Base-by-base conservation (phyloP, 2,888 invertebrate genomes). In the Vannuccia rotundouncinata region DNA sequence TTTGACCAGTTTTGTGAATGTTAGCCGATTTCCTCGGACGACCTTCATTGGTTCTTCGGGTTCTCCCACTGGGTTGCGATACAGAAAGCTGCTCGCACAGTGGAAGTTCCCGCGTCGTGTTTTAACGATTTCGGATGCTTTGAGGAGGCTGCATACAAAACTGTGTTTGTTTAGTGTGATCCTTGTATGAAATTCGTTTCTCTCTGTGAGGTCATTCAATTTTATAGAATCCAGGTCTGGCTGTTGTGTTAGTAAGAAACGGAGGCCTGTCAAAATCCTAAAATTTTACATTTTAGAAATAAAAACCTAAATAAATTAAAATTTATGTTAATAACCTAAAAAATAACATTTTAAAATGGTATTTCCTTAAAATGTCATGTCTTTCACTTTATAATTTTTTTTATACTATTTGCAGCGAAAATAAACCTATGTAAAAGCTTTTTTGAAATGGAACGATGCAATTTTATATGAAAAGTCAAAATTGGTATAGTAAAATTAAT, bases 1-100 rank as follows among this genome's bases (percentile, higher is more conserved):
- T 66, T 66, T 66, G 66, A 66, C 66, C 66, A 22, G 66, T 66
- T 66, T 66, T 66, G 66, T 66, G 66, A 66, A 66, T 66, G 66
- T 66, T 27, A 66, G 66, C 25, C 66, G 66, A 66, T 66, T 66
- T n/a, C 66, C 66, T 66, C 25, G 22, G 22, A 17, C 66, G 25
- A 66, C 25, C 25, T 66, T 66, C 66, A 66, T 66, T 17, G 66
- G 25, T 66, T 66, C 17, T 66, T 66, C 66, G 17, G 10, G 66
- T 66, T 66, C 66, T 27, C 66, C 13, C 22, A 66, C 22, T 66
- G 66, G 25, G 66, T 66, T 66, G 17, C 66, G 66, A 66, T 66
- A 66, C 66, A 17, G 45, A 10, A 10, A 10, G 45, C 45, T 45
- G 17, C 45, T 5, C 45, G 17, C 45, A 17, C 45, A 45, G 45